A percentile compares a stretch with the other conserved stretches of the same genome.
phyloP scores from a whole-genome alignment of 2,113 vertebrate species.

The Ictalurus punctatus region DNA sequence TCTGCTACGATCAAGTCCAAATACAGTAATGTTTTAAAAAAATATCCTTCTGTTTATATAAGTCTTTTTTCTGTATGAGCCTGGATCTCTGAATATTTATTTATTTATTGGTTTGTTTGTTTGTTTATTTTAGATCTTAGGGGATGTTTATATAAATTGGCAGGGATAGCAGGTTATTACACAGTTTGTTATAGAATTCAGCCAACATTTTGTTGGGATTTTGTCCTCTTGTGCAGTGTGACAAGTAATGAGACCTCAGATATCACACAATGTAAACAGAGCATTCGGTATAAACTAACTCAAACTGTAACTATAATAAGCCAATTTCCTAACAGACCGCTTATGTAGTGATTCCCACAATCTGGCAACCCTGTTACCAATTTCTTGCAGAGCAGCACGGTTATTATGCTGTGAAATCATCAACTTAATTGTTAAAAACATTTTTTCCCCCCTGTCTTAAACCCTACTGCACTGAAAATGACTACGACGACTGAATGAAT shows the following conservation, averaged over 20 bases:
- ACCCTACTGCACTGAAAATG: neutral
- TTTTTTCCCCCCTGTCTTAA: rapidly evolving
- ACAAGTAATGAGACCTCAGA: neutral
- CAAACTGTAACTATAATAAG: neutral
- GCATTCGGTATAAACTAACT: neutral
- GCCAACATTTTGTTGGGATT: neutral
- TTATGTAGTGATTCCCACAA: neutral
- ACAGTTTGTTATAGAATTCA: neutral
- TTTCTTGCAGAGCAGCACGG: neutral
- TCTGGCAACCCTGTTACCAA: neutral
- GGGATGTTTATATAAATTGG: neutral
- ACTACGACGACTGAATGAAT: neutral
- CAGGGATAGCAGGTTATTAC: neutral
- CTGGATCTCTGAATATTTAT: neutral
- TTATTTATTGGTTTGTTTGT: too few species aligned
- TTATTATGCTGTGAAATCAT: neutral
- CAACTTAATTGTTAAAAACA: neutral
- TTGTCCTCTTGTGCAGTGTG: neutral
- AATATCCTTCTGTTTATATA: neutral
- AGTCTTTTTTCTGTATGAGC: neutral
- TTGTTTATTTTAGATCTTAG: neutral
- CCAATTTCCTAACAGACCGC: neutral
- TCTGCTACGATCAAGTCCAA: neutral
- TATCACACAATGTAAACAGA: neutral
- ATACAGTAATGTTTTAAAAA: neutral